A percentile compares a stretch with the other conserved stretches of the same genome.
Conservation (phyloP, 23 tunicate species). For the Halocynthia roretzi region DNA sequence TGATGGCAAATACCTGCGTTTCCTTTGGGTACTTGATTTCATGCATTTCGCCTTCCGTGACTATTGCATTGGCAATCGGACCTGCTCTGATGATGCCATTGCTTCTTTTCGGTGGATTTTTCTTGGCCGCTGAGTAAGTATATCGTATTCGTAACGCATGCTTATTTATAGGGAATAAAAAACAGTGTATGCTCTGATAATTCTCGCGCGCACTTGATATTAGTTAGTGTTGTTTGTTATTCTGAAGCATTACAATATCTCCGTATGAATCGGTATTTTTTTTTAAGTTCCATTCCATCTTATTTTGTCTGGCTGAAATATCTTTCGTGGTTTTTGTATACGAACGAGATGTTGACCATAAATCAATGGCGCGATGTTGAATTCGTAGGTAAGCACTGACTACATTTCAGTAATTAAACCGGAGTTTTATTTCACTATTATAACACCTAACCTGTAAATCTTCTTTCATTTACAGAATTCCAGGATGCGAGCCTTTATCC, state of each 20-base stretch:
- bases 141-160: neutral
- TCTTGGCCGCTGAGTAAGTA: conserved; percentile 50
- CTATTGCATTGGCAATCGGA: conserved; percentile 60
- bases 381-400: conserved; percentile 30
- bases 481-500: neutral
- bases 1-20: conserved; percentile 56
- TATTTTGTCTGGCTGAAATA: conserved; percentile 72
- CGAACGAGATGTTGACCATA: conserved; percentile 58
- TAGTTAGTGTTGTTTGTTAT: neutral
- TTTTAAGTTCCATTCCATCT: conserved; percentile 46
- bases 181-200: neutral
- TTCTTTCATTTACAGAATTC: neutral
- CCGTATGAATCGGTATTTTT: neutral
- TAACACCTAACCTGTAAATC: no score
- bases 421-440: neutral
- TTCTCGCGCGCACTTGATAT: neutral
- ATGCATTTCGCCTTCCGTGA: conserved; percentile 47
- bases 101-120: conserved; percentile 73
- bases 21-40: conserved; percentile 82
- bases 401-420: no score
- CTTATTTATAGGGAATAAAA: neutral
- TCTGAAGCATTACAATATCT: neutral
- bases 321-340: conserved; percentile 72
- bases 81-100: conserved; percentile 82
- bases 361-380: conserved; percentile 75